Conservation (phyloP, 2,797 vertebrate genomes). For the Hoplostethus atlanticus region DNA sequence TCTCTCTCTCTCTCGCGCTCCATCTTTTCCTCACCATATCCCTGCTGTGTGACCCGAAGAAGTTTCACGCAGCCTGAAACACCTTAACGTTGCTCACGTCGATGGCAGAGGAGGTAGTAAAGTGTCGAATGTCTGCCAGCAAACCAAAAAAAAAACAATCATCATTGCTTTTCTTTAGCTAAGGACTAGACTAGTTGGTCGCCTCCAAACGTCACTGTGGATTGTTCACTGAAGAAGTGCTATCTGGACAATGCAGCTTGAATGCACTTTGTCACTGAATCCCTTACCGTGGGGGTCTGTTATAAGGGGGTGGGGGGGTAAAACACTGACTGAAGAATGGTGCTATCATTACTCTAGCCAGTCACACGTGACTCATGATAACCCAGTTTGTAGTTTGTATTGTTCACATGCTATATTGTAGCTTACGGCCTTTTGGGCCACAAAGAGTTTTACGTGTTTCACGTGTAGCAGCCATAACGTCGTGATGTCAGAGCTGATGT, state of each 20-base stretch:
- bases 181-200: slow-evolving; percentile 20
- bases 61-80: slow-evolving; percentile 25
- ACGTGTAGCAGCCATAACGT: slow-evolving; percentile 78
- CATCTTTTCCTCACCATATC: background rate
- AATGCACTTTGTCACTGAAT: slow-evolving; percentile 80
- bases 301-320: slow-evolving; percentile 32
- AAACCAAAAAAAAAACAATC: slow-evolving; percentile 70
- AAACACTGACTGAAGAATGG: slow-evolving; percentile 77
- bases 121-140: slow-evolving; percentile 54
- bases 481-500: slow-evolving; percentile 82
- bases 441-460: slow-evolving; percentile 55
- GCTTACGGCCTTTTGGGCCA: slow-evolving; percentile 49
- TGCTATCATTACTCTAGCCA: slow-evolving; percentile 77
- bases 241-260: slow-evolving; percentile 73
- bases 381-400: slow-evolving; percentile 57
- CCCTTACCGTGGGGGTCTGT: slow-evolving; percentile 46
- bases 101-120: slow-evolving; percentile 30
- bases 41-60: slow-evolving; percentile 21
- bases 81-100: slow-evolving; percentile 2
- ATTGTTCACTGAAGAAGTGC: slow-evolving; percentile 69
- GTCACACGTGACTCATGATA: slow-evolving; percentile 46
- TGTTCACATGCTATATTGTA: slow-evolving; percentile 74
- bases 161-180: slow-evolving; percentile 52
- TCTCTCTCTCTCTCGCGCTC: background rate
- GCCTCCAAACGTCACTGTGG: slow-evolving; percentile 68